Conservation (phyloP, 1,140 invertebrate species). For the Mya arenaria region DNA sequence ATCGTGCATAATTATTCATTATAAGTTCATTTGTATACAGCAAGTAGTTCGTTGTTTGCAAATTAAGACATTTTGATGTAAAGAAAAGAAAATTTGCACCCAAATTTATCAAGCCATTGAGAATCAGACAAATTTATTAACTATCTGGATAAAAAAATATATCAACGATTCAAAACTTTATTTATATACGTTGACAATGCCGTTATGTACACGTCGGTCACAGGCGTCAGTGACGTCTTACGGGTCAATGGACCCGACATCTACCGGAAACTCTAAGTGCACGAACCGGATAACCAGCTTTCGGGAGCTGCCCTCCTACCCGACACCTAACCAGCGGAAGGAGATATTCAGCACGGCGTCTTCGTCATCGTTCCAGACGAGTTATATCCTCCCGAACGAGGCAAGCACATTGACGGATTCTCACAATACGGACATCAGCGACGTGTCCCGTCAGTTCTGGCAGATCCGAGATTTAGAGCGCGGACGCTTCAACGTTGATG, state of each 20-base stretch:
- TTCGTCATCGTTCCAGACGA: slow-evolving; percentile 21
- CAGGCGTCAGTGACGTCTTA: slow-evolving; percentile 21
- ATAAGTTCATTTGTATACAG: too few relatives aligned
- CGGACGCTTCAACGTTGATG: slow-evolving; percentile 9
- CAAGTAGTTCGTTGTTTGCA: too few relatives aligned
- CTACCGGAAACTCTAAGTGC: slow-evolving; percentile 4
- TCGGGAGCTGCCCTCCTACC: slow-evolving; percentile 26
- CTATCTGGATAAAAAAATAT: too few relatives aligned
- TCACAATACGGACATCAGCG: not conserved
- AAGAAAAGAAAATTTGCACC: too few relatives aligned
- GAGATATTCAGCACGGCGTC: slow-evolving; percentile 19
- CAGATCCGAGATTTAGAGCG: not conserved
- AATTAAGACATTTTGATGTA: too few relatives aligned
- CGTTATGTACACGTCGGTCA: slow-evolving; percentile 11
- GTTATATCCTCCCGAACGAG: slow-evolving; percentile 23
- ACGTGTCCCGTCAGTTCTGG: slow-evolving; percentile 30
- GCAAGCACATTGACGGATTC: slow-evolving; percentile 15
- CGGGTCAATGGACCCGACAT: slow-evolving; percentile 26
- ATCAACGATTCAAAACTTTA: too few relatives aligned
- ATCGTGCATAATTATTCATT: too few relatives aligned
- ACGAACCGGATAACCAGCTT: slow-evolving; percentile 4
- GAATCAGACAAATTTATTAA: too few relatives aligned
- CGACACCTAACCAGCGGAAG: slow-evolving; percentile 17
- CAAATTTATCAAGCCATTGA: too few relatives aligned
- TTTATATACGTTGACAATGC: too few relatives aligned